phyloP scores from a whole-genome alignment of 1,140 invertebrate species.

The Anoplophora glabripennis region DNA sequence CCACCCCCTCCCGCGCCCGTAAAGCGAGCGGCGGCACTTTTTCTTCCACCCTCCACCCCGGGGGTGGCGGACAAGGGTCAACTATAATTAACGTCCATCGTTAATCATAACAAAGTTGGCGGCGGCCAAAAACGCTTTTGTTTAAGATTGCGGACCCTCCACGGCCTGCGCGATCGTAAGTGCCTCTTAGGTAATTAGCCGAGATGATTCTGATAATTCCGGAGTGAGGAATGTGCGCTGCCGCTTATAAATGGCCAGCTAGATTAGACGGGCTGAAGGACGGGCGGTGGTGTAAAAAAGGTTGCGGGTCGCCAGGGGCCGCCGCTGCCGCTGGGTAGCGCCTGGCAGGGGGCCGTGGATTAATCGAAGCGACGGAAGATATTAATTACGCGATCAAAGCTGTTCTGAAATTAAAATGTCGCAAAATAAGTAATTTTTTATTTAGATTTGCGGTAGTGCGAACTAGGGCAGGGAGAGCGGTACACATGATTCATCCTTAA shows the following conservation, averaged over 20 bases:
- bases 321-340: too few relatives aligned
- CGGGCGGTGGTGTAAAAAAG: neutral
- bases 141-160: conserved; percentile 26
- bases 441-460: too few relatives aligned
- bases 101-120: conserved; percentile 39
- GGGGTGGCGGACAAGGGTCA: conserved; percentile 32
- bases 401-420: neutral
- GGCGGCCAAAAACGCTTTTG: conserved; percentile 30
- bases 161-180: conserved; percentile 7
- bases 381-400: neutral
- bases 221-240: conserved; percentile 12
- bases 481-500: too few relatives aligned
- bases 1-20: too few relatives aligned
- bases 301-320: too few relatives aligned
- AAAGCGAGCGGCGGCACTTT: too few relatives aligned
- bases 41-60: conserved; percentile 5
- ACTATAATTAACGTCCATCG: conserved; percentile 40
- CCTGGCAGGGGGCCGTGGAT: too few relatives aligned
- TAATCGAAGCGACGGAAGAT: neutral
- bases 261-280: conserved; percentile 1
- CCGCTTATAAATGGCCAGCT: conserved; percentile 1
- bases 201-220: conserved; percentile 20
- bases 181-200: conserved; percentile 16
- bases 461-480: too few relatives aligned
- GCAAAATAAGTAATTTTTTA: too few relatives aligned